A percentile compares a stretch with the other conserved stretches of the same genome.
phyloP scores from a whole-genome alignment of 2,797 vertebrate genomes.

The Numenius phaeopus region DNA sequence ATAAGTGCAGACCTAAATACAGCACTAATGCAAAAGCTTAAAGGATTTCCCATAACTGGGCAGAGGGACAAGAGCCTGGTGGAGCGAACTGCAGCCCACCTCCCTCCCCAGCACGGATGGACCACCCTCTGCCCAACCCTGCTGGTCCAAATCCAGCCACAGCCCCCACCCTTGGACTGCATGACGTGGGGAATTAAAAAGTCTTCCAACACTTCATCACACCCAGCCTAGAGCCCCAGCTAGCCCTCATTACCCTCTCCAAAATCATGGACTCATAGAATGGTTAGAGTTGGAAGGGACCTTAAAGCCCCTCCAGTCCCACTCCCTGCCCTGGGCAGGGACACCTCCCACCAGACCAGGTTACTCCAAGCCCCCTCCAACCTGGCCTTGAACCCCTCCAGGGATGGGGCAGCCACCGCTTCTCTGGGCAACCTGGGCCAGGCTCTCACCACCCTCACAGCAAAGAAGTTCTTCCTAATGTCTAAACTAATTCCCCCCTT shows the following conservation, averaged over 20 bases:
- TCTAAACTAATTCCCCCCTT: background rate
- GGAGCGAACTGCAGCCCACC: background rate
- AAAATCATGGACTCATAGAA: background rate
- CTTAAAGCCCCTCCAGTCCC: background rate
- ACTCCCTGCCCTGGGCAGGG: background rate
- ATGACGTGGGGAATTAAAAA: background rate
- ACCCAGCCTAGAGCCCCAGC: background rate
- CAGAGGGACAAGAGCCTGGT: background rate
- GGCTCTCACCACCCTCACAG: no score
- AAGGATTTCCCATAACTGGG: slow-evolving; percentile 59
- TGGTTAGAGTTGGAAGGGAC: background rate
- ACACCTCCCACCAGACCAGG: background rate
- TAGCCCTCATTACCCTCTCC: background rate
- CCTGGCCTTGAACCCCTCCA: background rate
- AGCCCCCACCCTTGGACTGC: background rate
- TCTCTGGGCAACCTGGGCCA: no score
- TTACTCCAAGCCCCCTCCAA: background rate
- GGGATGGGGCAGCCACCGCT: background rate
- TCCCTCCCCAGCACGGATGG: background rate
- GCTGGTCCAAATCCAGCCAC: background rate
- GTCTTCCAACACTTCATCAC: background rate
- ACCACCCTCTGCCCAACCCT: background rate
- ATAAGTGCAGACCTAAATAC: slow-evolving; percentile 48
- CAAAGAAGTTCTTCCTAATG: background rate
- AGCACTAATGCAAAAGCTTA: slow-evolving; percentile 51